Percentiles rank a stretch among this genome's conserved stretches.
Evolutionary conservation across 2,888 invertebrate genomes (phyloP).

Genomic region (Mamestra brassicae): DNA sequence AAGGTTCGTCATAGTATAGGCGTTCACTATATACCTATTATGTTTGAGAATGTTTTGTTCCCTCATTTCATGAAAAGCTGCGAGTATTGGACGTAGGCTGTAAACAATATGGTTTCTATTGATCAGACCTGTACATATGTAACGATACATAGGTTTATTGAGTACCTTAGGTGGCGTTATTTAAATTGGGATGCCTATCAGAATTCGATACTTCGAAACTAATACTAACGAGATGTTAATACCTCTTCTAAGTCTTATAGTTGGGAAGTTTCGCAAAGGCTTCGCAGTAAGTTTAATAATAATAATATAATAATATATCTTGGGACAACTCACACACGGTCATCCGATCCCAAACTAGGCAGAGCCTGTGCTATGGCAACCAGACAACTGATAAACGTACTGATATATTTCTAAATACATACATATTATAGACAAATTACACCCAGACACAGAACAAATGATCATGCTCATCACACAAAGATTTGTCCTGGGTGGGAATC

Average conservation of each 20-base stretch:
- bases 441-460: no score
- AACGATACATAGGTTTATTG: slow-evolving; percentile 3
- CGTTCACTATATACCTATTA: slow-evolving; percentile 13
- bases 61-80: slow-evolving; percentile 41
- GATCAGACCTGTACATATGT: not conserved
- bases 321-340: no score
- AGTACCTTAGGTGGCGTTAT: slow-evolving; percentile 4
- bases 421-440: no score
- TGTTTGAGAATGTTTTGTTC: slow-evolving; percentile 40
- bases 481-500: no score
- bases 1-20: slow-evolving; percentile 1
- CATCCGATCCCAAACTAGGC: no score
- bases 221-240: not conserved
- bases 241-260: not conserved
- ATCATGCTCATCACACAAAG: no score
- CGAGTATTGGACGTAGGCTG: not conserved
- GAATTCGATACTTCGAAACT: not conserved
- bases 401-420: no score
- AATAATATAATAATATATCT: no score
- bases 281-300: not conserved
- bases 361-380: no score
- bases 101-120: slow-evolving; percentile 25
- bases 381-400: no score
- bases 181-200: not conserved
- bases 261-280: no score